These are phyloP conservation scores for Paelopatides confundens DNA, from an alignment of 53 echinoderm and acorn worm species.

Conservation along the genomic window DNA sequence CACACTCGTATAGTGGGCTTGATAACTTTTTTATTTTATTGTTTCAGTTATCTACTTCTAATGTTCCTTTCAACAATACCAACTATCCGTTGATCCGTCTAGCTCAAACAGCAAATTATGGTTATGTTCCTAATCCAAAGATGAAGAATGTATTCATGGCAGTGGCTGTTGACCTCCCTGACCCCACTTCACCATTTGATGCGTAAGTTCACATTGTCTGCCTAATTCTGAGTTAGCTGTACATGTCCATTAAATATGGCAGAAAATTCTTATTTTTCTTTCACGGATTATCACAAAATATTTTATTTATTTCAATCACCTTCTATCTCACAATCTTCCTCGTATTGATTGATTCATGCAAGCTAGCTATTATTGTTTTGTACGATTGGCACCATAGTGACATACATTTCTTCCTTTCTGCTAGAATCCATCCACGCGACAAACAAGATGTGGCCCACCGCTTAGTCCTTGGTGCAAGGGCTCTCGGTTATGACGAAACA, in stretches of 20 bases:
- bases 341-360: no score
- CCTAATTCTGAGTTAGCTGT: no score
- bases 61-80: conserved; percentile 44
- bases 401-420: background rate
- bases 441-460: conserved; percentile 91
- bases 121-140: conserved; percentile 72
- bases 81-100: conserved; percentile 73
- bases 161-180: conserved; percentile 83
- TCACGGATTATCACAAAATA: no score
- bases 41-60: conserved; percentile 78
- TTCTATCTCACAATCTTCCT: no score
- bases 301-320: no score
- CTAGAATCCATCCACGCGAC: conserved; percentile 90
- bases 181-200: conserved; percentile 54
- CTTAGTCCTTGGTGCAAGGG: conserved; percentile 76
- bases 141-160: conserved; percentile 90
- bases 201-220: conserved; percentile 24
- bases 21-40: no score
- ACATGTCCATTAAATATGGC: no score
- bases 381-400: no score
- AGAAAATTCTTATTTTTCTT: no score
- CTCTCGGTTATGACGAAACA: conserved; percentile 70
- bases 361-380: background rate
- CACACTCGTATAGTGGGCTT: no score
- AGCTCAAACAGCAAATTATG: conserved; percentile 87